These are phyloP conservation scores for Brienomyrus brachyistius DNA, from an alignment of 2,113 vertebrate species.

Conservation along the genomic window DNA sequence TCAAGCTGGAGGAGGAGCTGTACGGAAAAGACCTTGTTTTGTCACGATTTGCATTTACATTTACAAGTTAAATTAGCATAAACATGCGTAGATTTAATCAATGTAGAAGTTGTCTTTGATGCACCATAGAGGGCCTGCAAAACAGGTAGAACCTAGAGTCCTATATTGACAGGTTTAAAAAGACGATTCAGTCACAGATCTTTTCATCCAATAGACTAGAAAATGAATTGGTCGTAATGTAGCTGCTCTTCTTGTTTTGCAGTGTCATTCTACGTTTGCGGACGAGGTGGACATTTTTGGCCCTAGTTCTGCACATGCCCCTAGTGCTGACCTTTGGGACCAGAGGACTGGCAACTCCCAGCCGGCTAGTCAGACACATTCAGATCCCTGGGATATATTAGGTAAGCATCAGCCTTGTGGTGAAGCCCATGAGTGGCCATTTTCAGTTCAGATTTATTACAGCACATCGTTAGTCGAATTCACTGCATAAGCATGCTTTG, in stretches of 20 bases:
- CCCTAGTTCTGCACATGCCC: conserved; percentile 51
- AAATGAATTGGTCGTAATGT: not conserved
- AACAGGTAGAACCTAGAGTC: not conserved
- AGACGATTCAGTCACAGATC: not conserved
- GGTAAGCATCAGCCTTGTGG: conserved; percentile 44
- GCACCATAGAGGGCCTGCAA: not conserved
- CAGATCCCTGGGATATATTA: conserved; percentile 58
- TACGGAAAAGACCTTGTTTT: conserved; percentile 38
- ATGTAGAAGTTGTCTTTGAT: not conserved
- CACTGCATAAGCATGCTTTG: not conserved
- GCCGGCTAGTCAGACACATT: conserved; percentile 31
- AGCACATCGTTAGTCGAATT: not conserved
- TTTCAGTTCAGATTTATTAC: not conserved
- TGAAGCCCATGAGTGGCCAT: not conserved
- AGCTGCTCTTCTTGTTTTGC: conserved; percentile 23
- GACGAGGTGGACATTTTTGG: conserved; percentile 88
- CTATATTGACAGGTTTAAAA: not conserved
- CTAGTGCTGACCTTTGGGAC: conserved; percentile 43
- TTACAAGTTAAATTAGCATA: not conserved
- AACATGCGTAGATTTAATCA: not conserved
- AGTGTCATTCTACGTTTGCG: conserved; percentile 77
- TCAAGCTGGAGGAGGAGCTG: conserved; percentile 65
- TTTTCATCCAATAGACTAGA: not conserved
- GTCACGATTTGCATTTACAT: not conserved
- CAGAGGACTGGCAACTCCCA: conserved; percentile 28